Evolutionary conservation across 2,113 vertebrate species (phyloP), one percentile per base, ranked within the genome.

Genomic region (Datnioides undecimradiatus): DNA sequence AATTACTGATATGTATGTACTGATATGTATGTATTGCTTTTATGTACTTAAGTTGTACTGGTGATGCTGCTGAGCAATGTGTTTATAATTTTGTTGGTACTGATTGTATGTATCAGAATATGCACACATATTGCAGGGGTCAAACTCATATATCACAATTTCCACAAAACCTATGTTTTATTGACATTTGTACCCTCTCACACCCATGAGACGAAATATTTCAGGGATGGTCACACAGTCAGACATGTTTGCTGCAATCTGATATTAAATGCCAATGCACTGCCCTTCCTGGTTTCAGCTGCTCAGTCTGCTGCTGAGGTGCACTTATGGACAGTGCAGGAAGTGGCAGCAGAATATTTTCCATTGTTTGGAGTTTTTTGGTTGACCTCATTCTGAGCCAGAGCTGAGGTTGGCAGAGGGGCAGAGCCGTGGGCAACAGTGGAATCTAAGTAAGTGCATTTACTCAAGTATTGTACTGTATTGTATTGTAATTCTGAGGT

Each of bases 291-390:
- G 31, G 33, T 67, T 73, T 60, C 66, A 76, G 52, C 70, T 60
- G 69, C 54, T 64, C 57, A 45, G 58, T 62, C 38, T 55, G 45
- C 38, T 55, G 45, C 82, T 59, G 79, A 70, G 71, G 73, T 59
- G 46, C 67, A 60, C 46, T 65, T 46, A 76, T 17, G 68, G 38
- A 80, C 59, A 84, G 63, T 62, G 76, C 41, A 52, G 83, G 85
- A 87, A 68, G 80, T 72, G 69, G 38, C 23, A 31, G 51, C 74
- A 29, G 67, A 79, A 80, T 80, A 84, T 66, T 84, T 88, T 82
- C 80, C 75, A 71, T 76, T 84, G 80, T 79, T 86, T 69, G 67
- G 34, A 58, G 63, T 8, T 60, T 75, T 80, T 80, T 81, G 75
- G 43, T 60, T 58, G 79, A 80, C 84, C 86, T 80, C 16, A 3